Conservation (phyloP, 2,113 vertebrate genomes). For the Columba janthina region DNA sequence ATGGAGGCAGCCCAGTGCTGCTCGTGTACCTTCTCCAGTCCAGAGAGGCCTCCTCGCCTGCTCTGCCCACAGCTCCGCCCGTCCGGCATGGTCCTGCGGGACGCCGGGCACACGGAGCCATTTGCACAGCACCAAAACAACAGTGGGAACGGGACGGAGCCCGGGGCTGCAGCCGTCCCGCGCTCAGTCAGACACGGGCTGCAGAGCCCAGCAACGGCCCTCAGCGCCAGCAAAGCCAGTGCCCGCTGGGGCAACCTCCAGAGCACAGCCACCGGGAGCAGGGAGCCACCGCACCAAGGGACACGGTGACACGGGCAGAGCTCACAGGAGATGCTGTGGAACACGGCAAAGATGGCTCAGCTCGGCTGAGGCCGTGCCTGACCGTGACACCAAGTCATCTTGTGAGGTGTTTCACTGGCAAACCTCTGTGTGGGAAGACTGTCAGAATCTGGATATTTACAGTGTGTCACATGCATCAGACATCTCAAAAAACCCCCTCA, state of each 20-base stretch:
- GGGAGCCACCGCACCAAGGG: neutral
- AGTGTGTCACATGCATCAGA: neutral
- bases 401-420: neutral
- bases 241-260: no score
- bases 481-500: neutral
- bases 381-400: neutral
- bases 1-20: neutral
- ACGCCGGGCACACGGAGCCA: no score
- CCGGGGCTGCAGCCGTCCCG: neutral
- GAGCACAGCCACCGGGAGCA: neutral
- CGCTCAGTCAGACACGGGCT: neutral
- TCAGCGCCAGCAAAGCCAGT: neutral
- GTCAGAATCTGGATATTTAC: neutral
- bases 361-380: accelerated
- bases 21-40: neutral
- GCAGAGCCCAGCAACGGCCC: neutral
- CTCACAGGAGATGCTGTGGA: neutral
- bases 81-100: no score
- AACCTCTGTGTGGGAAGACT: neutral
- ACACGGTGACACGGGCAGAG: neutral
- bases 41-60: neutral
- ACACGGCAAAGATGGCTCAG: neutral
- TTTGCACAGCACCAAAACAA: no score
- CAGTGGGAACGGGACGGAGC: accelerated
- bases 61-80: neutral